Base-by-base conservation (phyloP, 1,140 invertebrate species). In the Penaeus japonicus region DNA sequence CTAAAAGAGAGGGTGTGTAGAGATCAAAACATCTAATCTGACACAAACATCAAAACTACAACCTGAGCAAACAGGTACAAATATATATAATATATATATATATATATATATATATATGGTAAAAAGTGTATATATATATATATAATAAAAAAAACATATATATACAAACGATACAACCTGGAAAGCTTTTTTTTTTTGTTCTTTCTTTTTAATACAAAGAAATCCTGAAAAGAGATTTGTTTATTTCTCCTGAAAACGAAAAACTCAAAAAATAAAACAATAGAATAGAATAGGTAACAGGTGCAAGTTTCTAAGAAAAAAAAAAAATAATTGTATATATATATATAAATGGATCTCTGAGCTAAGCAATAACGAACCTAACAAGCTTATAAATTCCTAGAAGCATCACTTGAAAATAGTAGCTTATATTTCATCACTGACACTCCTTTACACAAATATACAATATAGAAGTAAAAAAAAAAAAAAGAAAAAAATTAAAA, bases 231-330 rank as follows among this genome's bases (percentile, higher is more conserved):
- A 70, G 53, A 59, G 54, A 79, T 78, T 27, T 57, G 39, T 65
- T 78, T 85, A 85, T 87, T 80, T 87, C 47, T 39, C 78, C 85
- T 87, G 85, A 79, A 87, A 85, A 32, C 85, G 47, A 80, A 79
- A 85, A 24, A 80, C 27, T 62, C 32, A 62, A 62, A 59, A n/a
- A 62, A n/a, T 47, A 65, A 75, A 30, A 79, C 57, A 86, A 30
- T 30, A 59, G 17, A 78, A 2, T n/a, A n/a, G n/a, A 47, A 47
- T 7, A 7, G 15, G 47, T 47, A 47, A 47, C 47, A 47, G 47
- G 47, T 47, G 47, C 47, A 47, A 47, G 47, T 12, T 47, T 47
- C 47, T 47, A 12, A 47, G 15, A 47, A 47, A 39, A n/a, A 39
- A 47, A 47, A 10, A 15, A 47, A n/a, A n/a, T n/a, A n/a, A n/a